phyloP scores from a whole-genome alignment of 2,797 vertebrate species.

The Spheniscus humboldti region DNA sequence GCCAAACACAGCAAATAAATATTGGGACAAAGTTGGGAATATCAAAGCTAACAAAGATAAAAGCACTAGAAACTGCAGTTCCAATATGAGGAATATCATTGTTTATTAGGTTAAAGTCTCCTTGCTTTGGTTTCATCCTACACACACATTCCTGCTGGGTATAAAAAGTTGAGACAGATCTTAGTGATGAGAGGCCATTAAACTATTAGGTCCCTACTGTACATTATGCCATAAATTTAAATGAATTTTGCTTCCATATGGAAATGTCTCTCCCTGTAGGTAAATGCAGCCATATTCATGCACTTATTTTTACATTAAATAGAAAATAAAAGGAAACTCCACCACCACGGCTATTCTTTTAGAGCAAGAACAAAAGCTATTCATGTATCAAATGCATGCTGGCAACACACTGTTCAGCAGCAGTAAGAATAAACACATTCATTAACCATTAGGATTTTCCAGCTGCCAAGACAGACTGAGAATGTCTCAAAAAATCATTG shows the following conservation, averaged over 20 bases:
- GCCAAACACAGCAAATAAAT: neutral
- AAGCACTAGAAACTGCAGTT: neutral
- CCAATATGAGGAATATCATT: neutral
- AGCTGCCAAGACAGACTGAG: slow-evolving; percentile 14
- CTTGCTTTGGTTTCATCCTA: neutral
- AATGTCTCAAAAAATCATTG: slow-evolving; percentile 12
- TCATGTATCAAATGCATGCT: neutral
- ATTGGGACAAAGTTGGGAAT: neutral
- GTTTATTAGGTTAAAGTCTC: neutral
- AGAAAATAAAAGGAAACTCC: neutral
- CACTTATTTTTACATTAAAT: neutral
- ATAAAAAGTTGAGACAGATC: neutral
- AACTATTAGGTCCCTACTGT: neutral
- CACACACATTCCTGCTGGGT: neutral
- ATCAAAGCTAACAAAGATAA: neutral
- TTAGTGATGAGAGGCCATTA: neutral
- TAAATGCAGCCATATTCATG: neutral
- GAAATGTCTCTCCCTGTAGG: neutral
- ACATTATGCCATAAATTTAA: neutral
- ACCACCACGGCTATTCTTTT: neutral
- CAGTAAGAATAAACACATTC: slow-evolving; percentile 49
- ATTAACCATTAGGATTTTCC: slow-evolving; percentile 10
- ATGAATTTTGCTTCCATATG: neutral
- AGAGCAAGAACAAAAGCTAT: slow-evolving; percentile 36
- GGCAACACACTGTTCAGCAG: neutral